Evolutionary conservation across 92 coral and sea anemone species (phyloP).

Genomic region (Ricordea florida): DNA sequence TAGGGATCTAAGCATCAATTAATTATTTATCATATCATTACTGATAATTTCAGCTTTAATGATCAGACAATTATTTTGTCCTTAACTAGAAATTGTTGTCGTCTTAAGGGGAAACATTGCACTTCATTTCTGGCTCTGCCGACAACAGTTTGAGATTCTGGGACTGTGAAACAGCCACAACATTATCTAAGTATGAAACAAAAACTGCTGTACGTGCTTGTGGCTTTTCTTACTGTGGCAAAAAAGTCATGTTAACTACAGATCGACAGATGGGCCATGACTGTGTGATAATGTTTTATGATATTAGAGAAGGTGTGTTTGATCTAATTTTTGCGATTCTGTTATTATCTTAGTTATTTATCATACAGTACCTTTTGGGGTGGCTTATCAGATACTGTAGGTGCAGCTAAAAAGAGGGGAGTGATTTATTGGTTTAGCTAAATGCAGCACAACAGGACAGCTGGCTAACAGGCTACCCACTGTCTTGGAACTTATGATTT

Average conservation of each 20-base stretch:
- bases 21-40: no score
- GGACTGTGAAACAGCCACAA: slow-evolving; percentile 96
- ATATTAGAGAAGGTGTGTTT: slow-evolving; percentile 78
- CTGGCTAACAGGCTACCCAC: neutral
- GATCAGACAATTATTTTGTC: neutral
- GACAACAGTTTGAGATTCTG: slow-evolving; percentile 93
- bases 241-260: slow-evolving; percentile 85
- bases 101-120: slow-evolving; percentile 78
- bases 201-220: slow-evolving; percentile 93
- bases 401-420: no score
- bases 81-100: slow-evolving; percentile 1
- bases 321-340: neutral
- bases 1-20: no score
- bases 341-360: no score
- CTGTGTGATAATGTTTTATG: slow-evolving; percentile 74
- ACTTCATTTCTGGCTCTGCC: slow-evolving; percentile 90
- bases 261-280: slow-evolving; percentile 97
- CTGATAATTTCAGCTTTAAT: neutral
- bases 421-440: no score
- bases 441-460: no score
- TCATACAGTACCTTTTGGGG: no score
- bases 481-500: neutral
- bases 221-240: slow-evolving; percentile 93
- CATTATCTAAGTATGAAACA: slow-evolving; percentile 87
- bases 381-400: no score